Percentiles rank a stretch among this genome's conserved stretches.
Evolutionary conservation across 2,113 vertebrate genomes (phyloP).

Genomic region (Nibea albiflora): DNA sequence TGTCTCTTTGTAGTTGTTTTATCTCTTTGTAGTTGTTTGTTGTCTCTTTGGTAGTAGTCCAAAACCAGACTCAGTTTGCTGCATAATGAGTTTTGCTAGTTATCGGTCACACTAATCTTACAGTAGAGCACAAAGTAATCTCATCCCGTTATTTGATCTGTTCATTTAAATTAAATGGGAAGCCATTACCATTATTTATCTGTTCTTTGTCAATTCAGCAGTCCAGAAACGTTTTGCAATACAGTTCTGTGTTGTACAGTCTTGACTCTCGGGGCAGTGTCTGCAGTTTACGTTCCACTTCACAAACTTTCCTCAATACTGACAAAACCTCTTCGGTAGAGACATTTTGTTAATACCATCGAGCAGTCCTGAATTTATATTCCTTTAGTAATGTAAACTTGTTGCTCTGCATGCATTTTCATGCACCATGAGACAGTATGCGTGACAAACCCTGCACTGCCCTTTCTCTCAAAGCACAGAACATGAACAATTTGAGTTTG

Average conservation of each 20-base stretch:
- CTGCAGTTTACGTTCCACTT: conserved; percentile 6
- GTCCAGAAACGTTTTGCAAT: too few species aligned
- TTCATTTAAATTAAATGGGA: not conserved
- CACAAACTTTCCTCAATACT: not conserved
- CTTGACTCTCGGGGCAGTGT: conserved; percentile 11
- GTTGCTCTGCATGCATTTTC: conserved; percentile 25
- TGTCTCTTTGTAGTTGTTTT: not conserved
- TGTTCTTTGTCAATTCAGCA: conserved; percentile 26
- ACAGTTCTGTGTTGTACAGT: not conserved
- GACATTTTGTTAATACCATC: conserved; percentile 5
- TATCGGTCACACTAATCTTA: not conserved
- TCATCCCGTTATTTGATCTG: too few species aligned
- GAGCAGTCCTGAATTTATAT: not conserved
- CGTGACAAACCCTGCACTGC: conserved; percentile 5
- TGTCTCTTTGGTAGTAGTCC: not conserved
- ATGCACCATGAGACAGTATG: not conserved
- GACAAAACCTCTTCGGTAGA: not conserved
- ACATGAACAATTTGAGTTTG: conserved; percentile 6
- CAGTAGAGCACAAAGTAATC: not conserved
- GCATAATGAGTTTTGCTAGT: not conserved
- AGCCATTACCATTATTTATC: not conserved
- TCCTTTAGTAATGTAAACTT: conserved; percentile 26
- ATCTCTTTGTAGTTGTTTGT: too few species aligned
- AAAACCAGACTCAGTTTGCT: not conserved
- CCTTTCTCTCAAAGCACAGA: conserved; percentile 14